Conservation (phyloP, 2,888 invertebrate genomes). For the Caenorhabditis sp. region DNA sequence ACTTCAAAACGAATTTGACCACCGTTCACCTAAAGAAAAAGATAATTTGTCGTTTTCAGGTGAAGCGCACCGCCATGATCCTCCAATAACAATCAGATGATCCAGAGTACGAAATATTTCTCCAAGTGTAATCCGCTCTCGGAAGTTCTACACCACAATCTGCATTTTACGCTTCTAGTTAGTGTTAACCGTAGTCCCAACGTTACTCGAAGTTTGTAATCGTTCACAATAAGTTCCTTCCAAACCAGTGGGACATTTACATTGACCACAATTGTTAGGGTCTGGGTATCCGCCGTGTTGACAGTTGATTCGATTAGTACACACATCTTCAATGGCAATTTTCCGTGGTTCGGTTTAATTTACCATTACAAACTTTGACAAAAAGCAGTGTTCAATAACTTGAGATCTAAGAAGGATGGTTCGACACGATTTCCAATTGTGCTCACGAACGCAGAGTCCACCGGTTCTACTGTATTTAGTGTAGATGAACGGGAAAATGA, state of each 20-base stretch:
- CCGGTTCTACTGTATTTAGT: constrained; percentile 63
- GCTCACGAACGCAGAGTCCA: constrained; percentile 56
- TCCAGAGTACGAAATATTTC: constrained; percentile 63
- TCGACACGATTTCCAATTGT: constrained; percentile 68
- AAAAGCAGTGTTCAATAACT: constrained; percentile 64
- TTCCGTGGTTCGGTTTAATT: neutral
- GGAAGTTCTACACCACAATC: constrained; percentile 63
- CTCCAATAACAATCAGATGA: constrained; percentile 67
- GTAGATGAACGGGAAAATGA: constrained; percentile 57
- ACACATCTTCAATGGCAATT: constrained; percentile 39
- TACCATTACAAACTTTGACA: constrained; percentile 57
- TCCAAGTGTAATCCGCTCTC: constrained; percentile 54
- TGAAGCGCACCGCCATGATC: constrained; percentile 50
- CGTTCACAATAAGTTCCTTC: constrained; percentile 72
- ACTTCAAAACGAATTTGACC: constrained; percentile 56
- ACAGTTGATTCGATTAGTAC: constrained; percentile 65
- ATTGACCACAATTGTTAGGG: constrained; percentile 74
- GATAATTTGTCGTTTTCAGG: neutral
- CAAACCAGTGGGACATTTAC: constrained; percentile 76
- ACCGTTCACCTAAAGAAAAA: constrained; percentile 41
- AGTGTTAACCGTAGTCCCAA: neutral
- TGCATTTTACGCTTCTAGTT: constrained; percentile 14
- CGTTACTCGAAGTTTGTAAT: constrained; percentile 62
- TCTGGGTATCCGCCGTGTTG: constrained; percentile 76
- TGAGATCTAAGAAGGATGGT: constrained; percentile 67